Evolutionary conservation across 2,888 invertebrate genomes (phyloP), one percentile per base, ranked within the genome.

Genomic region (Apotomis turbidana): DNA sequence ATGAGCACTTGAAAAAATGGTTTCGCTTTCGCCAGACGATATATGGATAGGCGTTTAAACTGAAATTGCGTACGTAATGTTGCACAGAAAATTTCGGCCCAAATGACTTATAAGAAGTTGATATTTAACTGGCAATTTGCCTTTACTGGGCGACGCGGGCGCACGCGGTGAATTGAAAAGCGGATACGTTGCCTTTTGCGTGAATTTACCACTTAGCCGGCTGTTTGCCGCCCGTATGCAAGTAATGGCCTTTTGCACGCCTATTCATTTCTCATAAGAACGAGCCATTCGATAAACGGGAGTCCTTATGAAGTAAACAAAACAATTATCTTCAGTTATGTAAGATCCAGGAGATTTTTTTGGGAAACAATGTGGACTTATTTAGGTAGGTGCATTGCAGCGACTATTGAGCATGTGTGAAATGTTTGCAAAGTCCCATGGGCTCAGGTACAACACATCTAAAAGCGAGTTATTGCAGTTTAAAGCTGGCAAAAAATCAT

Each of bases 41-140:
- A 69, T 73, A 69, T 54, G 72, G 72, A 36, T 62, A 72, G 62
- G 62, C 41, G 58, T 72, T 66, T 67, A 51, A 72, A 51, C n/a
- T 55, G 5, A 63, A 6, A 41, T 64, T 58, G 67, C 58, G 49
- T 49, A 52, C 46, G 15, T 63, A 57, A 68, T 59, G 41, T 51
- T 68, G 57, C 41, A 44, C 52, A 1, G 68, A 62, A 44, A 44
- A 68, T 71, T 68, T 46, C 41, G 51, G 62, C 62, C 36, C 27
- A 13, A 57, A 52, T 68, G 36, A 46, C 54, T 41, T 13, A 38
- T 55, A 57, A 70, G 57, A 63, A 70, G 62, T 41, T 62, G 61
- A 52, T 62, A 52, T 68, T 66, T 66, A 60, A 66, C 38, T 41
- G 46, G 60, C 54, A 54, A 71, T 54, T 46, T 66, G 64, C 57